Conservation (phyloP, 2,888 invertebrate species). For the Cataglyphis albicans region DNA sequence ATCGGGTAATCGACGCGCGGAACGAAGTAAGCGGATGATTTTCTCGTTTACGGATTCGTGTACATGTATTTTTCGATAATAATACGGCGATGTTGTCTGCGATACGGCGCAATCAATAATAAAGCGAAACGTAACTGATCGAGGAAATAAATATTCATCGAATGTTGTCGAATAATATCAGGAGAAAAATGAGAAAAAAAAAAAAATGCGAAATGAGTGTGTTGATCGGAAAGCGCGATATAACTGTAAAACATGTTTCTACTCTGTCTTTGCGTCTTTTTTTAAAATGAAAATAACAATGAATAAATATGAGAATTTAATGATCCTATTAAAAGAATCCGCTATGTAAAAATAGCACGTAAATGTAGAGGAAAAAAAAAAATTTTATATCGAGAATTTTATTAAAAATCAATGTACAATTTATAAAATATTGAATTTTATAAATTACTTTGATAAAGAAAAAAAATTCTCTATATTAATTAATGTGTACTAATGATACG, state of each 20-base stretch:
- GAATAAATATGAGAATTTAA: background rate
- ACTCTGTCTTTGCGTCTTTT: background rate
- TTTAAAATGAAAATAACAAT: background rate
- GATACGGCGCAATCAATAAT: background rate
- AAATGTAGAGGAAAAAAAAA: background rate
- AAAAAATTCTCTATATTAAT: no score
- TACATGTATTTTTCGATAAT: constrained; percentile 16
- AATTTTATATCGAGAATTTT: background rate
- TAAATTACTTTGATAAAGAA: background rate
- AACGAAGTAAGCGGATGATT: constrained; percentile 11
- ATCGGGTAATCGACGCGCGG: constrained; percentile 52
- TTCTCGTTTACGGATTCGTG: constrained; percentile 11
- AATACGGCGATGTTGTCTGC: background rate
- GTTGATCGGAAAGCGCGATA: constrained; percentile 3
- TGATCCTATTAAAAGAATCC: background rate
- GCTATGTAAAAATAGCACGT: background rate
- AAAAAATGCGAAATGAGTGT: no score
- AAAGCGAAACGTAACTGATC: background rate
- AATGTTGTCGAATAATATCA: background rate
- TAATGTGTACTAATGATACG: no score
- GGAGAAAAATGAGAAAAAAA: background rate
- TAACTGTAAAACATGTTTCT: constrained; percentile 4
- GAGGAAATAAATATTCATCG: constrained; percentile 20
- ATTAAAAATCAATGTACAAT: background rate
- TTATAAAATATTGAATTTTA: background rate